phyloP scores from a whole-genome alignment of 2,113 vertebrate genomes.

The Ancistrus triradiatus region DNA sequence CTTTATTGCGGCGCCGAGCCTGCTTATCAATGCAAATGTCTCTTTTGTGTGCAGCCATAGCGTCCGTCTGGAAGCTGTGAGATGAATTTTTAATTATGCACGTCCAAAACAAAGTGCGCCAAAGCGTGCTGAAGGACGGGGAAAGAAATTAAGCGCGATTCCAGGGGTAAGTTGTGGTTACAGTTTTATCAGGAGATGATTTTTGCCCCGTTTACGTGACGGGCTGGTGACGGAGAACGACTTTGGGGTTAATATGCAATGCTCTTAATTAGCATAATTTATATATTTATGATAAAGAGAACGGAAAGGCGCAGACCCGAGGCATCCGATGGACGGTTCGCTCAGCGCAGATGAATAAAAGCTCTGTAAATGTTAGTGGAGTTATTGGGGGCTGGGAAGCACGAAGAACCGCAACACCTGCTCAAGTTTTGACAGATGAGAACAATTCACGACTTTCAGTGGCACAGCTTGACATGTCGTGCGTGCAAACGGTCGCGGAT shows the following conservation, averaged over 20 bases:
- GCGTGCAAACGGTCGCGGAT: not conserved
- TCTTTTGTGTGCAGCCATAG: slow-evolving; percentile 75
- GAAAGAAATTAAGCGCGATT: slow-evolving; percentile 58
- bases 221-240: slow-evolving; percentile 72
- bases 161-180: slow-evolving; percentile 68
- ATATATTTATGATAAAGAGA: slow-evolving; percentile 98
- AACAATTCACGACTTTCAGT: too few species aligned
- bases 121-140: slow-evolving; percentile 59
- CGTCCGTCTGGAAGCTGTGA: slow-evolving; percentile 74
- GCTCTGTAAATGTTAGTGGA: slow-evolving; percentile 34
- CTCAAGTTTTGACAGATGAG: slow-evolving; percentile 68
- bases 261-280: slow-evolving; percentile 98
- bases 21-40: slow-evolving; percentile 80
- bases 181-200: slow-evolving; percentile 32
- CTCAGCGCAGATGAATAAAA: too few species aligned
- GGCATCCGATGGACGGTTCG: too few species aligned
- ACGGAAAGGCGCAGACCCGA: slow-evolving; percentile 65
- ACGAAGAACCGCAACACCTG: slow-evolving; percentile 55
- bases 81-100: slow-evolving; percentile 80
- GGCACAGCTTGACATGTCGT: slow-evolving; percentile 19
- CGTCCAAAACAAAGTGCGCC: slow-evolving; percentile 70
- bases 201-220: slow-evolving; percentile 45
- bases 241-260: slow-evolving; percentile 94
- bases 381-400: slow-evolving; percentile 48
- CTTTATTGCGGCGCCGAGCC: slow-evolving; percentile 61